These are phyloP conservation scores for Formicarius rufipectus DNA, from an alignment of 2,113 vertebrate species.

Conservation along the genomic window DNA sequence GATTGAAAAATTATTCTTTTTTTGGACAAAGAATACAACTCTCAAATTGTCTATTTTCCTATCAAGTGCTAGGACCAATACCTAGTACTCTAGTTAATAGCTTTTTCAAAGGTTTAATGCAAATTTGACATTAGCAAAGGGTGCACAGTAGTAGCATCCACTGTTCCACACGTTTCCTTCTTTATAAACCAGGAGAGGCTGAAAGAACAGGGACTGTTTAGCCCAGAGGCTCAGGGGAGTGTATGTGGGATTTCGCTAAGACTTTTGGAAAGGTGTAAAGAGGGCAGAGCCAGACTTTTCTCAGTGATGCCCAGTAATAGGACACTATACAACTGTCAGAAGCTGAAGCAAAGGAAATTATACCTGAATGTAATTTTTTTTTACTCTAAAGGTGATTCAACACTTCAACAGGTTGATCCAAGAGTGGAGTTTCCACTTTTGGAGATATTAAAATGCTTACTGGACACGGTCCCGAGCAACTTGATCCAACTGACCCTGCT, in stretches of 20 bases:
- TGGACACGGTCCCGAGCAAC: not conserved
- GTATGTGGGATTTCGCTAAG: not conserved
- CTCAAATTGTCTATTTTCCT: not conserved
- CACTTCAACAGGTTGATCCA: not conserved
- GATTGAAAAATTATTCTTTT: not conserved
- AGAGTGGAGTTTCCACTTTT: not conserved
- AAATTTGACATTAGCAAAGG: not conserved
- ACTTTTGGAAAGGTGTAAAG: not conserved
- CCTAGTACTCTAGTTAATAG: not conserved
- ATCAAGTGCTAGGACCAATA: not conserved
- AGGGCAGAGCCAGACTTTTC: not conserved
- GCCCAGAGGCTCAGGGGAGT: not conserved
- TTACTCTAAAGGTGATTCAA: not conserved
- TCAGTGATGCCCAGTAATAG: not conserved
- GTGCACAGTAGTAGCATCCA: not conserved
- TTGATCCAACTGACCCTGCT: not conserved
- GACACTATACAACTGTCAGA: not conserved
- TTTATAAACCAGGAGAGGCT: not conserved
- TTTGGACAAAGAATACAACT: not conserved
- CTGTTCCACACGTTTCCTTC: not conserved
- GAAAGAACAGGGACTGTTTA: not conserved
- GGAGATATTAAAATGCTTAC: not conserved
- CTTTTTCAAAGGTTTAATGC: not conserved
- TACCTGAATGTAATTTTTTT: not conserved
- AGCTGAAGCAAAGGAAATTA: not conserved